These are phyloP conservation scores for Sciurus niger DNA, from an alignment of 2,113 vertebrate species.

Conservation along the genomic window DNA sequence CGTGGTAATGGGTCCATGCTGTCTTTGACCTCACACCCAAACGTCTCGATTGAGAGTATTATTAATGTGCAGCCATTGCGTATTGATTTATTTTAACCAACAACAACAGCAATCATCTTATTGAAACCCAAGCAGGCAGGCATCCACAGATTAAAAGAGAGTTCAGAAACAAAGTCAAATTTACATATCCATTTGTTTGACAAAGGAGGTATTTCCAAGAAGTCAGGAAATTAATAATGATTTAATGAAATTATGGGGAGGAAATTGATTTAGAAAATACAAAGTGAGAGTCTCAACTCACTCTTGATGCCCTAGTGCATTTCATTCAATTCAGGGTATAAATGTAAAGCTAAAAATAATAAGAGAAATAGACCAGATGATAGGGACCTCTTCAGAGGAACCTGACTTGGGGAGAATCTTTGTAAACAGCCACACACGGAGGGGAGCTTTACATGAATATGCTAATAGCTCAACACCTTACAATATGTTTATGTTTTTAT, in stretches of 20 bases:
- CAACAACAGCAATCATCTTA: slow-evolving; percentile 14
- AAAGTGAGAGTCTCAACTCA: slow-evolving; percentile 30
- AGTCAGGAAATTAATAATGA: slow-evolving; percentile 75
- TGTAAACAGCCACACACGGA: neutral
- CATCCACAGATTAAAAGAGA: neutral
- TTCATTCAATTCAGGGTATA: slow-evolving; percentile 58
- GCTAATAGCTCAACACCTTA: neutral
- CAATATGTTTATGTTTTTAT: slow-evolving; percentile 5
- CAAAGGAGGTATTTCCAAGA: slow-evolving; percentile 72
- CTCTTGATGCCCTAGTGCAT: slow-evolving; percentile 50
- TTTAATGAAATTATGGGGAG: slow-evolving; percentile 50
- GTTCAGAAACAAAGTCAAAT: slow-evolving; percentile 71
- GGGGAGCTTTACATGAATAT: neutral
- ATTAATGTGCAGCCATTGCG: slow-evolving; percentile 44
- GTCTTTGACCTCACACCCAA: slow-evolving; percentile 31
- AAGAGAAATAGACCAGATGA: neutral
- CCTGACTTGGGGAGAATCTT: neutral
- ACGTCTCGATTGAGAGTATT: slow-evolving; percentile 25
- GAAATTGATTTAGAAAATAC: slow-evolving; percentile 63
- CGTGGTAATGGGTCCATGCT: neutral
- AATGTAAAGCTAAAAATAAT: slow-evolving; percentile 32
- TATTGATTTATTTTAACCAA: slow-evolving; percentile 71
- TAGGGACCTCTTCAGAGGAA: neutral
- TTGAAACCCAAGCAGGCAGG: slow-evolving; percentile 51
- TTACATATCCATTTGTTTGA: slow-evolving; percentile 74